Conservation (phyloP, 2,797 vertebrate genomes). For the Pelochelys cantorii region DNA sequence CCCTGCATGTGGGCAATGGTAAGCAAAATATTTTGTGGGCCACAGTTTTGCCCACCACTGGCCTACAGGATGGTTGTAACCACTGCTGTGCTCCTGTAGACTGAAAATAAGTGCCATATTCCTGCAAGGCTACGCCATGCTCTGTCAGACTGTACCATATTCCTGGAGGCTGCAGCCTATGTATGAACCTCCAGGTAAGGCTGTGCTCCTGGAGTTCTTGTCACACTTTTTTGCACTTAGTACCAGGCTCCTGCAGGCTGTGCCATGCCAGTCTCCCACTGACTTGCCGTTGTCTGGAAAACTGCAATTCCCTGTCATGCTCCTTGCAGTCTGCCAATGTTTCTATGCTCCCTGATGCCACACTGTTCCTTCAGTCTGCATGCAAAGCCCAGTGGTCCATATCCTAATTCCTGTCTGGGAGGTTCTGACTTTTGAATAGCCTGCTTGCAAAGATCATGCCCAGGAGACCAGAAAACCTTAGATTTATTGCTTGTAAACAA, state of each 20-base stretch:
- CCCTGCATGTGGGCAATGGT: too few relatives aligned
- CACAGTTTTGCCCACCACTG: too few relatives aligned
- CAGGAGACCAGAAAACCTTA: conserved; percentile 52
- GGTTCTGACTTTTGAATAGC: conserved; percentile 63
- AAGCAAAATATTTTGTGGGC: too few relatives aligned
- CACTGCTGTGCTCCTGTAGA: background rate
- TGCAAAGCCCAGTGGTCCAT: background rate
- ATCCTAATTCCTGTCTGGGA: conserved; percentile 7
- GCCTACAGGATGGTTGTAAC: background rate
- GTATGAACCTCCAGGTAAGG: background rate
- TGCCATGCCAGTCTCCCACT: rapidly evolving
- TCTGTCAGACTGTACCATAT: background rate
- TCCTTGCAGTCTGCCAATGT: background rate
- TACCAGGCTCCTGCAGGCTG: background rate
- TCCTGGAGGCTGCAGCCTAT: background rate
- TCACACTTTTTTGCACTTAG: background rate
- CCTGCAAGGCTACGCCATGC: background rate
- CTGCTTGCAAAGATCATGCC: conserved; percentile 60
- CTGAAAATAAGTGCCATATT: background rate
- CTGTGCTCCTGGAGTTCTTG: rapidly evolving
- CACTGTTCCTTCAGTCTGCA: background rate
- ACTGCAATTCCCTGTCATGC: background rate
- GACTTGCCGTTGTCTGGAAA: background rate
- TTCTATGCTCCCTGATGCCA: background rate
- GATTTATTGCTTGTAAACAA: conserved; percentile 78